Percentiles rank a stretch among this genome's conserved stretches.
These are phyloP conservation scores for Athalia rosae DNA, from an alignment of 2,888 invertebrate genomes.

Conservation along the genomic window DNA sequence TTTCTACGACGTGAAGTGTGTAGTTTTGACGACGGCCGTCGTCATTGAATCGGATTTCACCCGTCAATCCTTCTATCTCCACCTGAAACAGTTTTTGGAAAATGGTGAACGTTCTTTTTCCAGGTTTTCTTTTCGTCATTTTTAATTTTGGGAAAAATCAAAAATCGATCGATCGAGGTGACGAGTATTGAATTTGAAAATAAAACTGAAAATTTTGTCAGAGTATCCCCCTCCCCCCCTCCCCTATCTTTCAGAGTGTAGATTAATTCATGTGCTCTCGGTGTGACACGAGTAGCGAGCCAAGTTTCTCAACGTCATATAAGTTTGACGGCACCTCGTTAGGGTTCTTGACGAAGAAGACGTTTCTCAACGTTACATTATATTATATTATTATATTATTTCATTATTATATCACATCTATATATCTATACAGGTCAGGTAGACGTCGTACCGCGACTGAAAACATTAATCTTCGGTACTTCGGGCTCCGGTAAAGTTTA, in stretches of 20 bases:
- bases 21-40: conserved; percentile 92
- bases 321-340: conserved; percentile 37
- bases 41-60: conserved; percentile 93
- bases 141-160: neutral
- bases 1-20: conserved; percentile 92
- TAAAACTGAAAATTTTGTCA: no score
- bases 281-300: conserved; percentile 11
- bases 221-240: no score
- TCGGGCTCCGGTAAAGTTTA: neutral
- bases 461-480: conserved; percentile 32
- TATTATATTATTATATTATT: no score
- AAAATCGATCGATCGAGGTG: neutral
- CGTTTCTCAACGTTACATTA: neutral
- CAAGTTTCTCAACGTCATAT: conserved; percentile 26
- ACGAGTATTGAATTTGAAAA: neutral
- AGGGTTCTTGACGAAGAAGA: conserved; percentile 16
- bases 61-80: conserved; percentile 92
- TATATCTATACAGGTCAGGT: no score
- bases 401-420: no score
- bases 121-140: neutral
- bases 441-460: neutral
- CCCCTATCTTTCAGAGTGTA: neutral
- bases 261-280: conserved; percentile 22
- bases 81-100: conserved; percentile 79
- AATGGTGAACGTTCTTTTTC: neutral